These are phyloP conservation scores for Sebastes ruberrimus DNA, from an alignment of 2,797 vertebrate genomes.

Conservation along the genomic window DNA sequence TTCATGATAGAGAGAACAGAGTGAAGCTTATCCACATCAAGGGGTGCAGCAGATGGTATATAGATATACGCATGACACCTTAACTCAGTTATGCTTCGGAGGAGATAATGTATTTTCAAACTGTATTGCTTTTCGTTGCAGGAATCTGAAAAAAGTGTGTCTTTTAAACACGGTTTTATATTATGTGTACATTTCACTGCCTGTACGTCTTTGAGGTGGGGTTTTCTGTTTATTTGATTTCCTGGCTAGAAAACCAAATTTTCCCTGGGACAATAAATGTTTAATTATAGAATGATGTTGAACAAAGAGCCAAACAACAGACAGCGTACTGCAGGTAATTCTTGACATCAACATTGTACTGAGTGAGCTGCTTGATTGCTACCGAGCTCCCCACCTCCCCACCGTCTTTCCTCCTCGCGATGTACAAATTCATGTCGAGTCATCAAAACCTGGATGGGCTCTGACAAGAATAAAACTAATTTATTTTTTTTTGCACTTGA, in stretches of 20 bases:
- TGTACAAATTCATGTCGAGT: constrained; percentile 5
- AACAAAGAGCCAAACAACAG: constrained; percentile 1
- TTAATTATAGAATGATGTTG: neutral
- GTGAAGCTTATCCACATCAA: neutral
- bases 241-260: neutral
- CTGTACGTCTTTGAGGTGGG: neutral
- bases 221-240: neutral
- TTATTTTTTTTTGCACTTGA: neutral
- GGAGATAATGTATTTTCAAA: neutral
- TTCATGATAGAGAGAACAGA: constrained; percentile 5
- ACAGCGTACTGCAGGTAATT: neutral
- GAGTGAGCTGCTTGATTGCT: constrained; percentile 25
- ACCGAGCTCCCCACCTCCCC: neutral
- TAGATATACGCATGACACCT: neutral
- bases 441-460: constrained; percentile 26
- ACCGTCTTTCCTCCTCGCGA: neutral
- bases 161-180: neutral
- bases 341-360: neutral
- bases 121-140: neutral
- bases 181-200: neutral
- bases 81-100: neutral
- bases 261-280: neutral
- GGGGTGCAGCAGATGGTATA: neutral
- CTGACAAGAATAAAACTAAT: neutral
- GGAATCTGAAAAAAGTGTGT: neutral